Evolutionary conservation across 2,113 vertebrate genomes (phyloP).

Genomic region (Parus major): DNA sequence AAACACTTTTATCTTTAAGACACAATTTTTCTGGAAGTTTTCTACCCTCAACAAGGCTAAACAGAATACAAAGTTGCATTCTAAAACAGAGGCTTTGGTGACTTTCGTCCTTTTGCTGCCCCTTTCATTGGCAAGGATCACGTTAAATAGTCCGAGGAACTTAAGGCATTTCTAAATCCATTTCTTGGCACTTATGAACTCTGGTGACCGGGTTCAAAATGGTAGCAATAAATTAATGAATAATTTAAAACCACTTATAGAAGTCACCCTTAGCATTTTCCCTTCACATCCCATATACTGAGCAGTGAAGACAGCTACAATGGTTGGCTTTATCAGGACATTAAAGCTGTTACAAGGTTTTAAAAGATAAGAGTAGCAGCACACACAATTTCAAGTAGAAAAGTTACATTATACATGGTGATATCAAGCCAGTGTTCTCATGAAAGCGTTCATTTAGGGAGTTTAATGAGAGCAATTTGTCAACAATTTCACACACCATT

Average conservation of each 20-base stretch:
- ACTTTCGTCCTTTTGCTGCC: neutral
- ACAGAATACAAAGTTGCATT: neutral
- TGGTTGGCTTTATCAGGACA: neutral
- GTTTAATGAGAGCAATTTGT: slow-evolving; percentile 82
- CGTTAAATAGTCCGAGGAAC: neutral
- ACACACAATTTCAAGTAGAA: slow-evolving; percentile 3
- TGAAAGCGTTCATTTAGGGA: slow-evolving; percentile 67
- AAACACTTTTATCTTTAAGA: neutral
- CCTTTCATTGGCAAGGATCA: neutral
- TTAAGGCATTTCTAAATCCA: neutral
- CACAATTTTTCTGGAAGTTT: neutral
- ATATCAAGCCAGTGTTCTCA: slow-evolving; percentile 56
- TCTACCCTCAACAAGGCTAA: neutral
- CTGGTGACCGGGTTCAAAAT: neutral
- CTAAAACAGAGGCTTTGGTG: neutral
- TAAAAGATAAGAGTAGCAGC: slow-evolving; percentile 58
- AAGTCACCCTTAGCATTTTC: neutral
- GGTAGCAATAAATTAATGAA: slow-evolving; percentile 26
- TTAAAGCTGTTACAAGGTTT: slow-evolving; percentile 34
- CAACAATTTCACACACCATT: slow-evolving; percentile 83
- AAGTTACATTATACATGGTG: slow-evolving; percentile 1
- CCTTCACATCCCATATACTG: neutral
- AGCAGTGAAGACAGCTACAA: slow-evolving; percentile 33
- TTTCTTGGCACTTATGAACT: neutral
- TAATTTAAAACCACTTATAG: slow-evolving; percentile 8